A percentile compares a stretch with the other conserved stretches of the same genome.
Conservation (phyloP, 2,888 invertebrate species). For the Cyclophora punctaria region DNA sequence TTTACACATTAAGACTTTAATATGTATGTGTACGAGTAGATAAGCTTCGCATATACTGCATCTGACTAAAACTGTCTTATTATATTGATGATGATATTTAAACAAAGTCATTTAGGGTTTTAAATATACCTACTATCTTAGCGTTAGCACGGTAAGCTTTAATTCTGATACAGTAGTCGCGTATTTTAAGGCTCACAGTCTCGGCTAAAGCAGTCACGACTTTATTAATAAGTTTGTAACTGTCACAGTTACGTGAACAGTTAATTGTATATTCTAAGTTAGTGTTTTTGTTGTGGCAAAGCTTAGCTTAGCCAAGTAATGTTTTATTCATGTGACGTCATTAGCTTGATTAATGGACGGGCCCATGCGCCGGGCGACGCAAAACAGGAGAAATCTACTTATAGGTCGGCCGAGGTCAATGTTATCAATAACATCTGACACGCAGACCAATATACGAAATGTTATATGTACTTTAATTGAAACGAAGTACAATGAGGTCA, state of each 20-base stretch:
- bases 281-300: conserved; percentile 21
- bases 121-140: too few species aligned
- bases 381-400: conserved; percentile 34
- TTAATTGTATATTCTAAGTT: conserved; percentile 18
- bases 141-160: too few species aligned
- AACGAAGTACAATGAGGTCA: conserved; percentile 22
- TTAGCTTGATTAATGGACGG: conserved; percentile 34
- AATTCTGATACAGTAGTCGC: too few species aligned
- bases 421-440: conserved; percentile 38
- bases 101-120: too few species aligned
- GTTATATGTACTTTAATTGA: conserved; percentile 16
- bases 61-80: too few species aligned
- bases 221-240: conserved; percentile 1
- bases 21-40: too few species aligned
- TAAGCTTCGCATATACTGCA: too few species aligned
- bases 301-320: conserved; percentile 15
- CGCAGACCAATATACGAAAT: conserved; percentile 24
- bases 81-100: too few species aligned
- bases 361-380: conserved; percentile 24
- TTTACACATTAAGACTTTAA: too few species aligned
- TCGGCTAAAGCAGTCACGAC: conserved; percentile 1
- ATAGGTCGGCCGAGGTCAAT: conserved; percentile 31
- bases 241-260: conserved; percentile 6
- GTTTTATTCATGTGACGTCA: conserved; percentile 35
- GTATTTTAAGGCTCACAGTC: too few species aligned